Evolutionary conservation across 2,797 vertebrate species (phyloP), one percentile per base, ranked within the genome.

Genomic region (Pterois miles): DNA sequence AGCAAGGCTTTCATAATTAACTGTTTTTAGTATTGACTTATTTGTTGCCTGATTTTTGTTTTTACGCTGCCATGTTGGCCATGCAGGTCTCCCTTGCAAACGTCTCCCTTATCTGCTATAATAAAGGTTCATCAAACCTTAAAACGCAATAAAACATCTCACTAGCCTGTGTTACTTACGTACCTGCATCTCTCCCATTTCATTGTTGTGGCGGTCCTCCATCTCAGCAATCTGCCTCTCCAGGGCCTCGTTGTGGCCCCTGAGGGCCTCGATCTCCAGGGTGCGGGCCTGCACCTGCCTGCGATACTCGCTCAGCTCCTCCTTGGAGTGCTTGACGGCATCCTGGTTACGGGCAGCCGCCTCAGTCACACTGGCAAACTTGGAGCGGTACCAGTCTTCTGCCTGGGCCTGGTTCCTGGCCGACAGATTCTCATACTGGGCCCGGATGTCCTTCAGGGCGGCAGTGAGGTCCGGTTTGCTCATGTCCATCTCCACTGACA

Each of bases 351-450:
- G 95, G 4, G 92, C 92, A 0, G 95, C 95, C 0, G 90, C 92
- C 88, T 96, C 95, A 0, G 89, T 94, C 76, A 96, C 94, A 0
- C 80, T 94, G 69, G 82, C 89, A 4, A 96, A 95, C 89, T 96
- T 96, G 86, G 95, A 95, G 78, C 87, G 95, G 91, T 96, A 96
- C 96, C 96, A 96, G 0, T 96, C 96, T 84, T 96, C 96, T 0
- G 95, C 94, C 72, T 96, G 94, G 78, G 87, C 88, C 92, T 96
- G 95, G 94, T 96, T 96, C 80, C 92, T 87, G 73, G 95, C 87
- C 0, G 96, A 96, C 36, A 96, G 93, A 76, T 75, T 86, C 90
- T 96, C 96, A 5, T 96, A 96, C 89, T 96, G 96, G 38, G 80
- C 87, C 43, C 95, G 89, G 90, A 96, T 95, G 90, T 96, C 95